Base-by-base conservation (phyloP, 2,888 invertebrate species). In the Volucella bombylans region DNA sequence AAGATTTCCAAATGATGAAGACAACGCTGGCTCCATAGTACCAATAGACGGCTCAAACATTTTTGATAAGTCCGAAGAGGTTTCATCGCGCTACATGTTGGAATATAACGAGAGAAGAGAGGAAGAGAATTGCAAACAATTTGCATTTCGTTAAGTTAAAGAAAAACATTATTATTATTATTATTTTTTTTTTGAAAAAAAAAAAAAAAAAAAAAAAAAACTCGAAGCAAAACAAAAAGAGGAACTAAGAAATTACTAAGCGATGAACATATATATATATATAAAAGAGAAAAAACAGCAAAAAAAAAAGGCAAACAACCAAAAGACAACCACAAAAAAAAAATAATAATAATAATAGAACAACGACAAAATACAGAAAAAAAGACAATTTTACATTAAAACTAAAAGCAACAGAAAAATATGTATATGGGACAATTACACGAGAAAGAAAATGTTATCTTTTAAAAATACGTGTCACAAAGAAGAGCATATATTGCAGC, bases 61-160 rank as follows among this genome's bases (percentile, higher is more conserved):
- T 89, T 90, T 90, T 6, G 91, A 90, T 67, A 92, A 88, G 88
- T 91, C 91, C 78, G 89, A 90, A 68, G 92, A 90, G 78, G 90
- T 91, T 87, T 92, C 92, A 89, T 92, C 92, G 86, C 92, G 90
- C 92, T 92, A 89, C 88, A 89, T 89, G 87, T 87, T 87, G 87
- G 68, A 86, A 86, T 87, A 67, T 69, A 73, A 87, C 71, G 23
- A 79, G 82, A 67, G 67, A 69, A 76, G 39, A 88, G 85, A 88
- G 77, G 57, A 88, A 86, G 55, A 88, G 74, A 81, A 83, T 85
- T 74, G 71, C 79, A 82, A 72, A 82, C 71, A 79, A 73, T 52
- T 74, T 54, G 69, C 52, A 71, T 59, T 69, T 73, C 45, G 39
- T 78, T 72, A 55, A 57, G 55, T 78, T 47, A 62, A 62, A 43